A percentile compares a stretch with the other conserved stretches of the same genome.
These are phyloP conservation scores for Prenolepis imparis DNA, from an alignment of 2,888 invertebrate species.

Conservation along the genomic window DNA sequence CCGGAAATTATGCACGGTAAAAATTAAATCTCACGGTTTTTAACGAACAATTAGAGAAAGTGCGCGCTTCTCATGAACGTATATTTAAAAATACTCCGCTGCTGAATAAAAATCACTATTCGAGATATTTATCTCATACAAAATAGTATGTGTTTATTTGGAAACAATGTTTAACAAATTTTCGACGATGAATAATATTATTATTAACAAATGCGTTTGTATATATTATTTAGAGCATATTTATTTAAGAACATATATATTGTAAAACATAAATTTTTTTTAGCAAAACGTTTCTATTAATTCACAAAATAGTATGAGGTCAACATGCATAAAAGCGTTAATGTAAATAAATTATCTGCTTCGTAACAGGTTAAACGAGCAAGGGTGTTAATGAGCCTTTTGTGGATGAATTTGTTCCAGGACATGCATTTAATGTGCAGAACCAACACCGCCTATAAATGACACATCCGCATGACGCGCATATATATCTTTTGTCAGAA, in stretches of 20 bases:
- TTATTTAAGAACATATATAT: constrained; percentile 1
- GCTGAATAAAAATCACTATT: constrained; percentile 19
- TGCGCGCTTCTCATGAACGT: not conserved
- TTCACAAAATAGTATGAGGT: not conserved
- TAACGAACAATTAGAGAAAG: not conserved
- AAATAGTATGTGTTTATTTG: not conserved
- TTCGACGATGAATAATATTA: not conserved
- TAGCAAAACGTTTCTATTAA: not conserved
- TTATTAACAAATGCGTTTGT: not conserved
- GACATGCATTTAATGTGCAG: constrained; percentile 33
- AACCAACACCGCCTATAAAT: constrained; percentile 5
- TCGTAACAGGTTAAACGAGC: constrained; percentile 9
- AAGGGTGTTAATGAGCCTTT: constrained; percentile 35
- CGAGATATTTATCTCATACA: not conserved
- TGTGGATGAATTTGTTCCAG: constrained; percentile 39
- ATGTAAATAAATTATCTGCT: constrained; percentile 38
- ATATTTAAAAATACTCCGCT: not conserved
- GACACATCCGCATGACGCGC: not conserved
- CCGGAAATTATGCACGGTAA: not conserved
- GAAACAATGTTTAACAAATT: constrained; percentile 14
- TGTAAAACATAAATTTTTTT: constrained; percentile 8
- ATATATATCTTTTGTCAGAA: constrained; percentile 32
- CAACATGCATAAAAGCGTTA: constrained; percentile 19
- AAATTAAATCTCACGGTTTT: constrained; percentile 9
- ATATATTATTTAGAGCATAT: not conserved